Base-by-base conservation (phyloP, 2,113 vertebrate species). In the Lonchura striata region DNA sequence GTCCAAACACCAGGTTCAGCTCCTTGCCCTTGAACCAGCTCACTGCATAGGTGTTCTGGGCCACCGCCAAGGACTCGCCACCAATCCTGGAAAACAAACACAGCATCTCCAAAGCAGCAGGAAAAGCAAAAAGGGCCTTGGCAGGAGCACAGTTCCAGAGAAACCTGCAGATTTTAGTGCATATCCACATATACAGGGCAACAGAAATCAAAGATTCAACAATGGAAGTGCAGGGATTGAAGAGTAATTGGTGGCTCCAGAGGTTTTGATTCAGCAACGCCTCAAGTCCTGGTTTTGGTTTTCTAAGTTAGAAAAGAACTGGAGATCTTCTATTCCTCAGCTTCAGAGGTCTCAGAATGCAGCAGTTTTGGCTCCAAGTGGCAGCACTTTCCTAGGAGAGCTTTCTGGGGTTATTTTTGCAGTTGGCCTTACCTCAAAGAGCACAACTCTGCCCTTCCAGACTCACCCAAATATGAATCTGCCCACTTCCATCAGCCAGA, bases 21-120 rank as follows among this genome's bases (percentile, higher is more conserved):
- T 99, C 99, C 95, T 99, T 99, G 80, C 99, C 99, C 98, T 99
- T 99, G 94, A 99, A 99, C 99, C 99, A 99, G 86, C 98, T 99
- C 74, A 99, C 99, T 6, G 99, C 99, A 6, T 99, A 99, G 0
- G 99, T 99, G 96, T 99, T 99, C 89, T 99, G 99, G 7, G 99
- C 99, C 96, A 99, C 99, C 0, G 99, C 99, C 93, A 99, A 81
- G n/a, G 99, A 99, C 94, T 99, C 99, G 1, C 99, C 99, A 3
- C 99, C 99, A 66, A 99, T 99, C 30, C 99, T 99, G 72, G 9
- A 72, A 68, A 41, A 1, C 23, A 74, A 20, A n/a, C 33, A 6
- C 13, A 85, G 64, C 25, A 6, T 0, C 0, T 35, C 30, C 42
- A 60, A 8, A 23, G 27, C 64, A 56, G 39, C 35, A 28, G 2